These are phyloP conservation scores for Achlya flavicornis DNA, from an alignment of 2,888 invertebrate species.

Conservation along the genomic window DNA sequence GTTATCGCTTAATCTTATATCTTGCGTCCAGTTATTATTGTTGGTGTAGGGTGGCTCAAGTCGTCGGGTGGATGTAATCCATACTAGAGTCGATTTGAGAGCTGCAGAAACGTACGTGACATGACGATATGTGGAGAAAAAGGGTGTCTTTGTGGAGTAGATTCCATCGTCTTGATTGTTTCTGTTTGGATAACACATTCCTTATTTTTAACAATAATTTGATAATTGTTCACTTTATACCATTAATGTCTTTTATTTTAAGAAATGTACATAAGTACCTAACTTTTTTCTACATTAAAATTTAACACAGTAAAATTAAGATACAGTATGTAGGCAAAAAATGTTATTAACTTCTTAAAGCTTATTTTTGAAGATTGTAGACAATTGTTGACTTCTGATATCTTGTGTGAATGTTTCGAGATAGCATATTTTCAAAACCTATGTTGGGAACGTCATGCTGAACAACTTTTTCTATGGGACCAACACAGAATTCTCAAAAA, in stretches of 20 bases:
- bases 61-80: constrained; percentile 71
- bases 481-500: too few species aligned
- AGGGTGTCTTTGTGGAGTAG: constrained; percentile 28
- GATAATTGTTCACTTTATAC: neutral
- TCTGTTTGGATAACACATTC: constrained; percentile 15
- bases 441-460: too few species aligned
- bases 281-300: too few species aligned
- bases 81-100: constrained; percentile 73
- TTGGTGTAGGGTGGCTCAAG: constrained; percentile 63
- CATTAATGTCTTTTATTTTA: neutral
- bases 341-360: too few species aligned
- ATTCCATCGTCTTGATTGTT: constrained; percentile 38
- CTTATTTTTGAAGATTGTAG: too few species aligned
- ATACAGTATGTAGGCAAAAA: too few species aligned
- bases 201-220: neutral
- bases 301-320: too few species aligned
- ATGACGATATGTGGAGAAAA: constrained; percentile 37
- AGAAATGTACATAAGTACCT: too few species aligned
- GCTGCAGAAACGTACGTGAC: constrained; percentile 71
- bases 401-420: too few species aligned
- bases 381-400: too few species aligned
- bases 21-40: constrained; percentile 37
- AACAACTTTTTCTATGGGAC: too few species aligned
- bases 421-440: too few species aligned
- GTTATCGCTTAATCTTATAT: constrained; percentile 34